phyloP scores from a whole-genome alignment of 2,113 vertebrate genomes.

The Spheniscus mendiculus region DNA sequence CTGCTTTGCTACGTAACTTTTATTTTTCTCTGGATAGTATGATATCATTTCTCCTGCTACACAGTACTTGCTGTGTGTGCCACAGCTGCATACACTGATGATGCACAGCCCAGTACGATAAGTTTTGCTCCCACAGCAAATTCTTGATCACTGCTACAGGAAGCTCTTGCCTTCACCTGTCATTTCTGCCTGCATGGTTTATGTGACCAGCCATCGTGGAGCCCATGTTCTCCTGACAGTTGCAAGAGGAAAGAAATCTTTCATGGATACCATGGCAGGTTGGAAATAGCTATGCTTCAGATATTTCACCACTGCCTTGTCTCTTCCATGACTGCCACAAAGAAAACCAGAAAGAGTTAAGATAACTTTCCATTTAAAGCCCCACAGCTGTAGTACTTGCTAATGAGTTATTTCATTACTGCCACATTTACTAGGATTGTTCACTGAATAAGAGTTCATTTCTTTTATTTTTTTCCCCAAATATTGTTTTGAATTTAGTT shows the following conservation, averaged over 20 bases:
- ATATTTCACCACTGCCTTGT: background rate
- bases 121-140: background rate
- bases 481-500: background rate
- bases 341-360: background rate
- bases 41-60: background rate
- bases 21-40: background rate
- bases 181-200: background rate
- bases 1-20: background rate
- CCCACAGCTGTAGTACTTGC: background rate
- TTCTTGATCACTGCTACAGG: background rate
- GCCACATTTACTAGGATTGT: background rate
- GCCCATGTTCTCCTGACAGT: background rate
- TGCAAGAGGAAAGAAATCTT: background rate
- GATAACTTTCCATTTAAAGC: background rate
- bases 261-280: rapidly evolving
- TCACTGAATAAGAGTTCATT: background rate
- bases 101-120: background rate
- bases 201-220: rapidly evolving
- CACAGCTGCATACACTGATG: background rate
- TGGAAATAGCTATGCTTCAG: background rate
- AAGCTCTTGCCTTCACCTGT: background rate
- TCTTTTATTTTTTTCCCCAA: background rate
- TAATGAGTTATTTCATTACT: background rate
- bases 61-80: background rate
- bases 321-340: rapidly evolving